Evolutionary conservation across 2,113 vertebrate species (phyloP).

Genomic region (Pterocles orientalis): DNA sequence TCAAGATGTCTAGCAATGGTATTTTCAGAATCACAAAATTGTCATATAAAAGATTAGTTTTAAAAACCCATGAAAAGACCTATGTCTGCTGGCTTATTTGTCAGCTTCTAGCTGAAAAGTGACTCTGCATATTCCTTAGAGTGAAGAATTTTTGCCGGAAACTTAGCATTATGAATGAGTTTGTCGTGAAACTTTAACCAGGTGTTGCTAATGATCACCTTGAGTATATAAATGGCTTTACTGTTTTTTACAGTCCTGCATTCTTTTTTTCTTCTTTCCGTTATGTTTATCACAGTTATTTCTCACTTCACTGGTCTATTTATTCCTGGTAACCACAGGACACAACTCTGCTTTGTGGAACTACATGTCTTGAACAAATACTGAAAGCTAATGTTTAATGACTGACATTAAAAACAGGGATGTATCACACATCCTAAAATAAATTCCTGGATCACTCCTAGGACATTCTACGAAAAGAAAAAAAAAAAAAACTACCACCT

Average conservation of each 20-base stretch:
- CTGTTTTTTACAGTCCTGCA: not conserved
- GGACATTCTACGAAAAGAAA: not conserved
- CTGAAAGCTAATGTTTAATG: not conserved
- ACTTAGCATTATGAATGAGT: constrained; percentile 5
- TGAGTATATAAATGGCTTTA: not conserved
- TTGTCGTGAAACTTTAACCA: not conserved
- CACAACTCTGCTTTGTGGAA: not conserved
- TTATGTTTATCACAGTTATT: not conserved
- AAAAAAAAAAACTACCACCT: not conserved
- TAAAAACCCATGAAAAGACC: not conserved
- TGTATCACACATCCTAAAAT: not conserved
- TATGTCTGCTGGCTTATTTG: not conserved
- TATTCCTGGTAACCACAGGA: not conserved
- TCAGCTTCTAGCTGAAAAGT: not conserved
- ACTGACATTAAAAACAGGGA: not conserved
- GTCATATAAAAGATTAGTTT: not conserved
- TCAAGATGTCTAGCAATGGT: not conserved
- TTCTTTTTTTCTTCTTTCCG: not conserved
- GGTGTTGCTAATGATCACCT: not conserved
- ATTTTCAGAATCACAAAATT: constrained; percentile 6
- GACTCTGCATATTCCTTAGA: not conserved
- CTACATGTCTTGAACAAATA: not conserved
- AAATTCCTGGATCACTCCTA: not conserved
- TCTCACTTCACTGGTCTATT: not conserved
- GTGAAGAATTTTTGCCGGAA: not conserved